Base-by-base conservation (phyloP, 1,140 invertebrate species). In the Calephelis nemesis region DNA sequence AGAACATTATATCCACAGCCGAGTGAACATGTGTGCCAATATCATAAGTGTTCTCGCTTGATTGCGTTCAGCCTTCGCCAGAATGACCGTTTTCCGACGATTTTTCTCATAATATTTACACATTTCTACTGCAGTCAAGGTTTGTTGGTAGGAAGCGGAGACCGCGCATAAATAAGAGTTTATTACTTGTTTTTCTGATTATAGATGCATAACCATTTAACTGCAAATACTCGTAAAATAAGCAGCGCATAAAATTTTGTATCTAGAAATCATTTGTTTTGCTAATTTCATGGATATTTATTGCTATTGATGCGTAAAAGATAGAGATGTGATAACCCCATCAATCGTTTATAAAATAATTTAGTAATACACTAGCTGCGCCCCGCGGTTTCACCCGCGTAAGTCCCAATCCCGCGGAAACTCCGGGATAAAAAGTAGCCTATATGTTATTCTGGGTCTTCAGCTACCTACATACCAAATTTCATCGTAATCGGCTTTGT, bases 1-100 rank as follows among this genome's bases (percentile, higher is more conserved):
- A 52, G 47, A 62, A 75, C 69, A 71, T 71, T 48, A 73, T 73
- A 72, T 74, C 87, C 78, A 84, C 84, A 88, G 73, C 82, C 73
- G 78, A 77, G 62, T 88, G 84, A 70, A 73, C 82, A 91, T 84
- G 83, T 91, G 70, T 91, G 88, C 82, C 88, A 89, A 91, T 91
- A 91, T 88, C 87, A 88, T 87, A 84, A 81, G 74, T 64, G 74
- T 82, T 80, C 78, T 45, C 74, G 87, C 74, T 77, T 89, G 82
- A 91, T 90, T 74, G 88, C 87, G 65, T 75, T 62, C 73, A 86
- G 85, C 88, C 88, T 91, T 91, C 88, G 74, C 19, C 54, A 47
- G 74, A 89, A 90, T 87, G 74, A 77, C 79, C 69, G 82, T 85
- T 87, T 91, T 88, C 88, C 88, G 86, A 74, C 75, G 83, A 86